Base-by-base conservation (phyloP, 2,888 invertebrate genomes). In the Psococerastis gibbosa region DNA sequence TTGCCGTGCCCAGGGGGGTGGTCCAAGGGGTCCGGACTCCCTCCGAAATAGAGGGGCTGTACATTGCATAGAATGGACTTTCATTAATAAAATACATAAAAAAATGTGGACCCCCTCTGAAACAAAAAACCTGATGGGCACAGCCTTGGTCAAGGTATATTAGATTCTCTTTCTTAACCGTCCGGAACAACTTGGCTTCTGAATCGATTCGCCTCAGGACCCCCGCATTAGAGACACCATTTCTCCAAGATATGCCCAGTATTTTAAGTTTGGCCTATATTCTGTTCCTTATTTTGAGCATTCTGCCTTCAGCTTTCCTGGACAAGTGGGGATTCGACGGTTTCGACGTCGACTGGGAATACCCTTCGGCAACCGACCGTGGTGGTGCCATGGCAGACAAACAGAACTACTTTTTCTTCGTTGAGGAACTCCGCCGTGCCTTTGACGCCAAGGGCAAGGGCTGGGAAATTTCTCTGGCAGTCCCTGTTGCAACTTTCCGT, bases 401-500 rank as follows among this genome's bases (percentile, higher is more conserved):
- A 60, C 78, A 87, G 53, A 70, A 71, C 47, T 88, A 87, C 64
- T 68, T 81, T 32, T 84, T 71, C 56, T 76, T 84, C 49, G 84
- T 85, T 1, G 76, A 87, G 56, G 88, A 88, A 59, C 55, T 89
- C 49, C 66, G 75, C 49, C 67, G 79, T 17, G 85, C 84, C 2
- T 88, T 89, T 56, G 71, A 78, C 57, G 70, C 72, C 32, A 75
- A 70, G 43, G 73, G 71, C 1, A 77, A 74, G 52, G 75, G 75
- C 22, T 87, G 87, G 84, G 84, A 89, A 57, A 73, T 89, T 41
- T 87, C 88, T 0, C 87, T 85, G 64, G 88, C 88, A 0, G 88
- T 88, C 4, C 88, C 88, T 0, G 68, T 89, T 34, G 85, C 87
- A 3, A 83, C 80, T 59, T 88, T 87, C 60, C 67, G 87, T 22